phyloP scores from a whole-genome alignment of 2,888 invertebrate genomes.

The Rhamphomyia laevipes region DNA sequence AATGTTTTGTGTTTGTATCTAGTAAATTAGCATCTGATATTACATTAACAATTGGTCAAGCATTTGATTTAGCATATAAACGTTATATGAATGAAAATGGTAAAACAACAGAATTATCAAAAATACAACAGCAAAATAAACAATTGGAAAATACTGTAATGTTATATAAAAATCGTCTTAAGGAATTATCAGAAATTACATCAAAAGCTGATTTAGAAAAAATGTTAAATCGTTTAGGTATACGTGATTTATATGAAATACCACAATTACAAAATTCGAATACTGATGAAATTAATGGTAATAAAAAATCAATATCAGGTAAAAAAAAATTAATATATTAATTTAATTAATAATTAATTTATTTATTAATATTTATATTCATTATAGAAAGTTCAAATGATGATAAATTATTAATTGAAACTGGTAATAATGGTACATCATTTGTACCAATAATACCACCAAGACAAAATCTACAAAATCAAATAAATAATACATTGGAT shows the following conservation, averaged over 20 bases:
- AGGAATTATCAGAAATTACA: slow-evolving; percentile 44
- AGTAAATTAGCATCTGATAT: slow-evolving; percentile 97
- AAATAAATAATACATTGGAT: slow-evolving; percentile 46
- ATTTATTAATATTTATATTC: slow-evolving; percentile 7
- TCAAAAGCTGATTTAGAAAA: slow-evolving; percentile 36
- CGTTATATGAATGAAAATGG: slow-evolving; percentile 87
- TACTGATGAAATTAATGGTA: slow-evolving; percentile 27
- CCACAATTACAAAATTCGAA: slow-evolving; percentile 24
- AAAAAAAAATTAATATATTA: neutral
- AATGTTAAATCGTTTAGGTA: slow-evolving; percentile 43
- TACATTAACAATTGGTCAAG: slow-evolving; percentile 94
- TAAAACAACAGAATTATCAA: slow-evolving; percentile 75
- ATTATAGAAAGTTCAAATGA: slow-evolving; percentile 26
- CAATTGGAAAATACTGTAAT: slow-evolving; percentile 77
- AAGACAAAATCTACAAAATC: slow-evolving; percentile 33
- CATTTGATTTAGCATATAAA: slow-evolving; percentile 94
- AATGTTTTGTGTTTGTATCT: slow-evolving; percentile 94
- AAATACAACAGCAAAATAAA: slow-evolving; percentile 79
- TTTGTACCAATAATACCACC: slow-evolving; percentile 37
- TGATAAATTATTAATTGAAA: slow-evolving; percentile 35
- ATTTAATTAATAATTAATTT: neutral
- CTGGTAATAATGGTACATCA: slow-evolving; percentile 26
- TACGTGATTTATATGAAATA: slow-evolving; percentile 43
- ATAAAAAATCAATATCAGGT: slow-evolving; percentile 35
- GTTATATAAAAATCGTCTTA: slow-evolving; percentile 67